Evolutionary conservation across 2,888 invertebrate species (phyloP).

Genomic region (Amiota communis): DNA sequence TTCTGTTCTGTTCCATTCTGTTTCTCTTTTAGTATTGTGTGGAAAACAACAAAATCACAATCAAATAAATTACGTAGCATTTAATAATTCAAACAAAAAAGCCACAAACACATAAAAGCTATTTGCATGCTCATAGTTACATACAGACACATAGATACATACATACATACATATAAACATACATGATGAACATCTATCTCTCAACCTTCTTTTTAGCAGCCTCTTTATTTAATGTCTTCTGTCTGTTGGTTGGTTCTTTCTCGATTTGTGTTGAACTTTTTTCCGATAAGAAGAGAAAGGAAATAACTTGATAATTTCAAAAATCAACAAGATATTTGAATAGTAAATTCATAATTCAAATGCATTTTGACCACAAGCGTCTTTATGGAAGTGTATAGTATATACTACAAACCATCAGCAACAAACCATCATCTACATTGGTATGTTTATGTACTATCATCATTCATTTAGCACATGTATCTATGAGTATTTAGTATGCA

Average conservation of each 20-base stretch:
- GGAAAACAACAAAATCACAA: conserved; percentile 51
- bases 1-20: too few relatives aligned
- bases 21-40: too few relatives aligned
- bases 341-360: conserved; percentile 59
- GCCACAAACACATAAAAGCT: conserved; percentile 53
- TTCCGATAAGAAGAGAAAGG: too few relatives aligned
- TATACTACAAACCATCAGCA: too few relatives aligned
- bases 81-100: conserved; percentile 66
- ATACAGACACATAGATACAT: neutral
- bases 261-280: too few relatives aligned
- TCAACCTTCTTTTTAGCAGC: neutral
- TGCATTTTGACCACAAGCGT: conserved; percentile 59
- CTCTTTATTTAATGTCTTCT: neutral
- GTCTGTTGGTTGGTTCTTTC: too few relatives aligned
- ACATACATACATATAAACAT: neutral
- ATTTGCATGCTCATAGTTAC: conserved; percentile 1
- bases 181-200: neutral
- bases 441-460: too few relatives aligned
- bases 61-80: conserved; percentile 67
- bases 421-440: too few relatives aligned
- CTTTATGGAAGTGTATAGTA: neutral
- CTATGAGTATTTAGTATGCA: conserved; percentile 23
- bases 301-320: conserved; percentile 61
- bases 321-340: conserved; percentile 59
- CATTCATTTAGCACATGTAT: too few relatives aligned